Evolutionary conservation across 2,113 vertebrate species (phyloP).

Genomic region (Stigmatopora argus): DNA sequence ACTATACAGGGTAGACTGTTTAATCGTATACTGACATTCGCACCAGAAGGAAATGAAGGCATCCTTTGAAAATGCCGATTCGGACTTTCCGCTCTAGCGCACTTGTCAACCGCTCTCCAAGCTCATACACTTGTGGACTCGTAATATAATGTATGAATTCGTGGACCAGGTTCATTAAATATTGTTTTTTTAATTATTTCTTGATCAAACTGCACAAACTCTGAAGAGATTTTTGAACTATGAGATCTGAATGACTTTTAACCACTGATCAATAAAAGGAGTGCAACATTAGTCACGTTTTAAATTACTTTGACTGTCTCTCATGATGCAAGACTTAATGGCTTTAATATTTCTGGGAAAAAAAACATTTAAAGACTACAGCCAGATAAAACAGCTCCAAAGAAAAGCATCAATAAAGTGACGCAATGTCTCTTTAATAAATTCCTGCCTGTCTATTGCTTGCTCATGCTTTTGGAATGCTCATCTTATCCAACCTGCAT

Average conservation of each 20-base stretch:
- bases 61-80: slow-evolving; percentile 37
- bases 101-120: slow-evolving; percentile 58
- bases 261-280: slow-evolving; percentile 79
- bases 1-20: slow-evolving; percentile 37
- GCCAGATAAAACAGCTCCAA: background rate
- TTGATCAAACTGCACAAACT: slow-evolving; percentile 74
- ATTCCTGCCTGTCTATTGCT: slow-evolving; percentile 24
- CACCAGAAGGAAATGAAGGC: slow-evolving; percentile 8
- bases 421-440: background rate
- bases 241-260: slow-evolving; percentile 66
- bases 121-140: slow-evolving; percentile 55
- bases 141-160: slow-evolving; percentile 44
- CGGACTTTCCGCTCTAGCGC: slow-evolving; percentile 45
- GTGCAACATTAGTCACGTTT: slow-evolving; percentile 56
- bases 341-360: background rate
- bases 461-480: slow-evolving; percentile 29
- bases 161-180: slow-evolving; percentile 39
- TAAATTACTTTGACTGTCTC: slow-evolving; percentile 19
- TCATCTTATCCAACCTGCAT: slow-evolving; percentile 34
- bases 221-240: slow-evolving; percentile 44
- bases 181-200: slow-evolving; percentile 55
- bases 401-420: background rate
- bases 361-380: slow-evolving; percentile 1
- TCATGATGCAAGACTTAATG: background rate
- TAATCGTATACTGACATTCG: slow-evolving; percentile 18